Evolutionary conservation across 2,888 invertebrate species (phyloP), one percentile per base, ranked within the genome.

Genomic region (Pilophorus perplexus): DNA sequence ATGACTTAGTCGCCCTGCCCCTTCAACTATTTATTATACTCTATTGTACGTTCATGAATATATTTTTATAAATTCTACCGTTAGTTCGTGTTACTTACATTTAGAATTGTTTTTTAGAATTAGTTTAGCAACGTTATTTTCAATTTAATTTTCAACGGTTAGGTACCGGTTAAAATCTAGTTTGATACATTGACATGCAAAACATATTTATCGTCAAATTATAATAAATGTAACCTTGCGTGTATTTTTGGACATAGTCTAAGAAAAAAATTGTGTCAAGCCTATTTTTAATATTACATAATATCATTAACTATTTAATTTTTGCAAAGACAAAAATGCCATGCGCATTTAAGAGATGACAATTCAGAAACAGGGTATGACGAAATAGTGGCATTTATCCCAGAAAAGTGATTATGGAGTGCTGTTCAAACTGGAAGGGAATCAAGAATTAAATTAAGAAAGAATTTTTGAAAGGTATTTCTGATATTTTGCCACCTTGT

Each of bases 51-150:
- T n/a, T n/a, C n/a, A n/a, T 68, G 62, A 33, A 68, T 68, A 66
- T 68, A 68, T 68, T 68, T 68, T 68, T 68, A 66, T 68, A 68
- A 65, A 57, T 62, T 68, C 42, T 46, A 46, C 50, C 20, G 20
- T 54, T 64, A 37, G 37, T 67, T 22, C 16, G 52, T 52, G 25
- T 25, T 52, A 20, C 10, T n/a, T 28, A 14, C 28, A 25, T 28
- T 25, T 52, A 10, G 25, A 28, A 2, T 5, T 46, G 25, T 12
- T 10, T 1, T 46, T 46, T n/a, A 16, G 25, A 46, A 22, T 22
- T 46, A 22, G 20, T 42, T 14, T 20, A 22, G 8, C 27, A 52
- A 14, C 22, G 44, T 67, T 52, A 25, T n/a, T 44, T 12, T 38
- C 38, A 14, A 38, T 6, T 3, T 18, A 22, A 22, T 22, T 14